Evolutionary conservation across 2,888 invertebrate genomes (phyloP), one percentile per base, ranked within the genome.

Genomic region (Entomobrya multifasciata): DNA sequence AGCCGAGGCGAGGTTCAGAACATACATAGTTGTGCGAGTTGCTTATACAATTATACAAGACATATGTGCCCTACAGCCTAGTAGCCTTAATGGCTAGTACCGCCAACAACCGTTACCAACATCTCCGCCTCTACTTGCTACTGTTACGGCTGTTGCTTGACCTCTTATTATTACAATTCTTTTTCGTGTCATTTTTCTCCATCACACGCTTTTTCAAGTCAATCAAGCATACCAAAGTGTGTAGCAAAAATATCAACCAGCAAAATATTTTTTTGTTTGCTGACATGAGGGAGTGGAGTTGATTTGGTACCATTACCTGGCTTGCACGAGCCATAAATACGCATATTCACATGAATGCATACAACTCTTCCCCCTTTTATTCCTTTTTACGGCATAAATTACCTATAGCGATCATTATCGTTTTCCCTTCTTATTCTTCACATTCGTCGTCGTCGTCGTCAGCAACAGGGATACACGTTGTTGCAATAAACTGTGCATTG

Each of bases 361-460:
- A 25, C 60, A 60, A 6, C 13, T 49, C 5, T 49, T 2, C 49
- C n/a, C 13, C 49, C n/a, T 15, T n/a, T 49, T 27, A 25, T n/a
- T 55, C 57, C 74, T 8, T 36, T 8, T 36, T 36, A 55, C 72
- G 47, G 65, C 60, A 65, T 78, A 79, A 60, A 83, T 65, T 84
- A 86, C 86, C 86, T 87, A 84, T 89, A 77, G 87, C 87, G 87
- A 83, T 76, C 76, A 83, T 82, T 82, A 82, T 82, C 82, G 36
- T 36, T 36, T 49, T 20, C 3, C 13, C 10, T 30, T 60, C 30
- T 65, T 20, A 11, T 65, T 17, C 20, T 55, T 11, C 36, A 4
- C 20, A 36, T 25, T 65, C 36, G n/a, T n/a, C n/a, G n/a, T 65
- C 13, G 25, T 25, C 15, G 17, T 25, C 11, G 20, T 30, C 41